These are phyloP conservation scores for Dromas ardeola DNA, from an alignment of 2,113 vertebrate species.

Conservation along the genomic window DNA sequence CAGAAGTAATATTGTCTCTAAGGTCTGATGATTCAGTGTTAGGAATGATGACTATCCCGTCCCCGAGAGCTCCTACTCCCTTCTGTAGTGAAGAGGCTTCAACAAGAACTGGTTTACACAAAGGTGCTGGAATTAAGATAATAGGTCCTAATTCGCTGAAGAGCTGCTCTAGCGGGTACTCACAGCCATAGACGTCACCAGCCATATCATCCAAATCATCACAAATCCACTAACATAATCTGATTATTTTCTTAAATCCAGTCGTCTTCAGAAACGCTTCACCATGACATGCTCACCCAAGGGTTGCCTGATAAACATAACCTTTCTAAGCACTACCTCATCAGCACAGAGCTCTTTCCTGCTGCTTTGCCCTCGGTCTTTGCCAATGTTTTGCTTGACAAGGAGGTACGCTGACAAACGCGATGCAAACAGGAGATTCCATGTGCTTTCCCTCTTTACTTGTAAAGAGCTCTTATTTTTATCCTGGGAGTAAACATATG, in stretches of 20 bases:
- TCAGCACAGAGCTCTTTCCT: background rate
- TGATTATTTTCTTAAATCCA: background rate
- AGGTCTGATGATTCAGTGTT: background rate
- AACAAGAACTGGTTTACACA: background rate
- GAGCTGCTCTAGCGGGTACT: background rate
- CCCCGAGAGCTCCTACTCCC: background rate
- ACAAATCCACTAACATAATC: background rate
- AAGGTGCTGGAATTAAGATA: background rate
- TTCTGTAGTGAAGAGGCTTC: background rate
- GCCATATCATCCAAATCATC: background rate
- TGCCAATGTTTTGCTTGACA: background rate
- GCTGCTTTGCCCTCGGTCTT: background rate
- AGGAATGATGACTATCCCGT: background rate
- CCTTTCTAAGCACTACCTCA: background rate
- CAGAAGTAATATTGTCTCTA: background rate
- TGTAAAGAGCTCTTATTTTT: background rate
- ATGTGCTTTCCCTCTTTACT: background rate
- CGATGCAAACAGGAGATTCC: background rate
- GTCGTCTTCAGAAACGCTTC: background rate
- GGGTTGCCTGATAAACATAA: background rate
- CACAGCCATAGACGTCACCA: background rate
- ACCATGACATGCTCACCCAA: background rate
- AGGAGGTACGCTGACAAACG: background rate
- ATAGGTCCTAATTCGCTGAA: background rate
- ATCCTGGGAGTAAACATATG: background rate